Base-by-base conservation (phyloP, 2,888 invertebrate species). In the Suillia variegata region DNA sequence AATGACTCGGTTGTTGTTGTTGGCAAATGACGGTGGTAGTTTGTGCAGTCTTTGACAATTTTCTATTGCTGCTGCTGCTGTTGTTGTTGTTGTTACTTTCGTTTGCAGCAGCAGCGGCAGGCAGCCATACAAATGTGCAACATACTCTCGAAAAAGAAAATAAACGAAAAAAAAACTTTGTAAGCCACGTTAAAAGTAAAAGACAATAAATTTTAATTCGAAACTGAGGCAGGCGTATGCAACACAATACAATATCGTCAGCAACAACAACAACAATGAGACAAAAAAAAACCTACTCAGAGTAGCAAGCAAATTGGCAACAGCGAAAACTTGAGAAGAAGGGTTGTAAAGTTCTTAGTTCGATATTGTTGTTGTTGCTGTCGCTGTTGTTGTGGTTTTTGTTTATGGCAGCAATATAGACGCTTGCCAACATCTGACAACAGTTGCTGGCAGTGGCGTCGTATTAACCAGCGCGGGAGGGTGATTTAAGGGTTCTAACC, bases 121-220 rank as follows among this genome's bases (percentile, higher is more conserved):
- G 67, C 63, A 67, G 63, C 67, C 67, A 62, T 63, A 59, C 42
- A 65, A 67, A 63, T 67, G 62, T 59, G 62, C 56, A 56, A 55
- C 56, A 59, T n/a, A n/a, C n/a, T n/a, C 47, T 24, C 13, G 45
- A 45, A 17, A 42, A 34, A 31, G 42, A 53, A 22, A 38, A 52
- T 6, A 57, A 38, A 24, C 42, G 54, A 10, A 15, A 42, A 21
- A 1, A 53, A 18, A 22, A 38, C 20, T 1, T 4, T 38, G 15
- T 12, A 33, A 31, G 52, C 33, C 15, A 33, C 26, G 34, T 13
- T 15, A 52, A 48, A 20, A 48, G 21, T 21, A 22, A 38, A 20
- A n/a, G 20, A 48, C 18, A 48, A 48, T 8, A 22, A 50, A 38
- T 38, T 38, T n/a, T 38, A 38, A 38, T 38, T 24, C 15, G 26